Base-by-base conservation (phyloP, 2,888 invertebrate genomes). In the Petrophora chlorosata region DNA sequence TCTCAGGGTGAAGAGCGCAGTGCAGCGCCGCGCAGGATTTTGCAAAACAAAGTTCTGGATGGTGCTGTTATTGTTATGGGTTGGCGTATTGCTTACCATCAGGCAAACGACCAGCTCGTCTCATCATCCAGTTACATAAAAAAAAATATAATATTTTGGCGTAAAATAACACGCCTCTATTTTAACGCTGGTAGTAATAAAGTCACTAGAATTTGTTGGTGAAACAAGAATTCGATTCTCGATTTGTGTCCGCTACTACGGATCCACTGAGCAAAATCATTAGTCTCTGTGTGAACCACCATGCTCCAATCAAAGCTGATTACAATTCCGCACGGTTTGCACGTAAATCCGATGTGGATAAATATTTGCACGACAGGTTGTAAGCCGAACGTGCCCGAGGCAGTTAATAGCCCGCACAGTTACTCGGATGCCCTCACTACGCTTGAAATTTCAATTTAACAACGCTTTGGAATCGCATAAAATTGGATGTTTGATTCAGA, bases 341-440 rank as follows among this genome's bases (percentile, higher is more conserved):
- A 82, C 84, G 86, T 85, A 82, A 88, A 86, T 84, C 82, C 82
- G 72, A 81, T 79, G 84, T 79, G 81, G 81, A 85, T 85, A 89
- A 89, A 89, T 88, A 87, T 89, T 89, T 88, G 84, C 83, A 79
- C 82, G 87, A 84, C 87, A 84, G 85, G 83, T 80, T 82, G 83
- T 83, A 81, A 79, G 74, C 74, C 71, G 80, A 73, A 86, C 88
- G 88, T 88, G 88, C 75, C 63, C 65, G 48, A 78, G 66, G 65
- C 76, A 65, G 72, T 67, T 80, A 82, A 87, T 82, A 70, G 75
- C 62, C 56, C 59, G 61, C 67, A 82, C 86, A 77, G 87, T 86
- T 88, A 88, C 76, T 80, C 76, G 80, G 28, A 51, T 47, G 71
- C 78, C 79, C 72, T 58, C 48, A 65, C 62, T 70, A 62, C 67